phyloP scores from a whole-genome alignment of 2,113 vertebrate genomes.

The Larimichthys polyactis region DNA sequence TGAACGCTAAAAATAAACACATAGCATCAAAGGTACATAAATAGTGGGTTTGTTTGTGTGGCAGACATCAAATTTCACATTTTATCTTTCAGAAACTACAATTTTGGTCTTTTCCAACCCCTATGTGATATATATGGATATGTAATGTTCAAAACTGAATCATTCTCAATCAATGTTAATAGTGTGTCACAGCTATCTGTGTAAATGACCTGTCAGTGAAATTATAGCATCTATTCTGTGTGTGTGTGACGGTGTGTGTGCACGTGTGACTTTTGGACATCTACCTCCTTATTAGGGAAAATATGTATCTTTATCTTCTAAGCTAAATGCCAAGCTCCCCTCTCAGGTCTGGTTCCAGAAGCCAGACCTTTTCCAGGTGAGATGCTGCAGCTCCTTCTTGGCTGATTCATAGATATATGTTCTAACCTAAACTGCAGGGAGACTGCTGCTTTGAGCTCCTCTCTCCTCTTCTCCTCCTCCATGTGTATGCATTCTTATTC shows the following conservation, averaged over 20 bases:
- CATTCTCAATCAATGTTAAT: not conserved
- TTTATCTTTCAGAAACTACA: not conserved
- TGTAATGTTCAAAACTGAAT: not conserved
- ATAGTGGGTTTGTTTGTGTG: conserved; percentile 1
- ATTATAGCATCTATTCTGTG: not conserved
- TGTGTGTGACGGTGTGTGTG: not conserved
- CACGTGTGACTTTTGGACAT: not conserved
- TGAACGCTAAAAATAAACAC: conserved; percentile 12
- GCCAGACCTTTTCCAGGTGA: too few species aligned
- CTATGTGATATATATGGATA: not conserved
- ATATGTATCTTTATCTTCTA: not conserved
- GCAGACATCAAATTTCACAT: not conserved
- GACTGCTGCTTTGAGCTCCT: too few species aligned
- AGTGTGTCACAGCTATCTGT: not conserved
- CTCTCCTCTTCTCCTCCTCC: too few species aligned
- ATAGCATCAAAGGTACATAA: conserved; percentile 5
- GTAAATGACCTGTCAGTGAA: conserved; percentile 4
- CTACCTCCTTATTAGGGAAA: not conserved
- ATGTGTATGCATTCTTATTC: too few species aligned
- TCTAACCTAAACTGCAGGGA: too few species aligned
- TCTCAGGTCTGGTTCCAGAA: too few species aligned
- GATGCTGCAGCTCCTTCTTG: too few species aligned
- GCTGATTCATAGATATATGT: too few species aligned
- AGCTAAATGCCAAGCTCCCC: not conserved
- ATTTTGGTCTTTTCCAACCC: conserved; percentile 7